These are phyloP conservation scores for Crotalus helleri DNA, from an alignment of 2,113 vertebrate species.

Conservation along the genomic window DNA sequence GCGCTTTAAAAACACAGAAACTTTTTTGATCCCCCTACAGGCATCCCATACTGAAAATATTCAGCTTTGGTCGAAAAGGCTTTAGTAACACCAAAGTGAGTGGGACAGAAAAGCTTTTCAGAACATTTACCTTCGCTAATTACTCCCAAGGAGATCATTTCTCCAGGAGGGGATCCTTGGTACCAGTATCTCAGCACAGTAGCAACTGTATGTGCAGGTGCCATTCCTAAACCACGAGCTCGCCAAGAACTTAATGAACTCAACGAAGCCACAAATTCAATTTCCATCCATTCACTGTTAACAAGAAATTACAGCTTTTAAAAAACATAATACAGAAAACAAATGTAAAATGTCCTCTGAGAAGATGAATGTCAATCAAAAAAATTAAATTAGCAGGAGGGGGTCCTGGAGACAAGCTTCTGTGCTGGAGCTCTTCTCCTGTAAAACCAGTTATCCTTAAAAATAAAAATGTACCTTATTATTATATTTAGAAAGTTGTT, in stretches of 20 bases:
- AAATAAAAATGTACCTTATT: neutral
- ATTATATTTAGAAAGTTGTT: neutral
- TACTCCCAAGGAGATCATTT: constrained; percentile 82
- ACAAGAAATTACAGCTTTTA: constrained; percentile 11
- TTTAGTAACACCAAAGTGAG: neutral
- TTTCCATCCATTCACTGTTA: constrained; percentile 77
- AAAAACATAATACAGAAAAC: neutral
- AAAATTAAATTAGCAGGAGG: neutral
- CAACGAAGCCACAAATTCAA: constrained; percentile 68
- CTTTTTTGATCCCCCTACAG: neutral
- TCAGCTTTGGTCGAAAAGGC: neutral
- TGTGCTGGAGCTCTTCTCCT: neutral
- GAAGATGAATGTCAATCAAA: neutral
- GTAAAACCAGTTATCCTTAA: neutral
- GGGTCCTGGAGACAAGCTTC: neutral
- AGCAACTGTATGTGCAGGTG: constrained; percentile 72
- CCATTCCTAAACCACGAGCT: constrained; percentile 58
- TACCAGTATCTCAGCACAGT: constrained; percentile 80
- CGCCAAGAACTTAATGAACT: constrained; percentile 32
- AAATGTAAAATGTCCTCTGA: neutral
- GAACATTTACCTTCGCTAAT: constrained; percentile 74
- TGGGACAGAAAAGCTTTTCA: neutral
- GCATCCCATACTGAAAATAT: neutral
- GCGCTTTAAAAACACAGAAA: neutral
- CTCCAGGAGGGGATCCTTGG: constrained; percentile 61